A percentile compares a stretch with the other conserved stretches of the same genome.
Evolutionary conservation across 2,113 vertebrate genomes (phyloP).

Genomic region (Geococcyx californianus): DNA sequence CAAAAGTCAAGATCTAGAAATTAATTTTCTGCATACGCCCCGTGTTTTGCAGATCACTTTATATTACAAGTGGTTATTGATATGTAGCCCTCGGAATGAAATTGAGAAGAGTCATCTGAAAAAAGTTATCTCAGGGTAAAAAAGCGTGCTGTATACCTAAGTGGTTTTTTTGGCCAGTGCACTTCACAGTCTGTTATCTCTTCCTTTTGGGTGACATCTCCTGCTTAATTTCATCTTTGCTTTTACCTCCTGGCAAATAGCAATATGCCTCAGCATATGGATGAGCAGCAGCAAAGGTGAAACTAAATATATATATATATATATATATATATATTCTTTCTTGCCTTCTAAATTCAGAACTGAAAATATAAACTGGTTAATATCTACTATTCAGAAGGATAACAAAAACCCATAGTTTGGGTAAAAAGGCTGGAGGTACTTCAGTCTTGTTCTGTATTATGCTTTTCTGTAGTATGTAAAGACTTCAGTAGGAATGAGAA

Average conservation of each 20-base stretch:
- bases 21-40: background rate
- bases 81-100: background rate
- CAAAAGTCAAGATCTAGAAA: background rate
- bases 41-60: background rate
- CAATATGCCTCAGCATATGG: background rate
- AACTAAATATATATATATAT: background rate
- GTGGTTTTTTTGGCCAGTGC: background rate
- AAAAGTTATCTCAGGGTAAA: background rate
- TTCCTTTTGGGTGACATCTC: background rate
- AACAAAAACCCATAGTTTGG: background rate
- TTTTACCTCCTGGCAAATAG: conserved; percentile 1
- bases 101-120: background rate
- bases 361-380: background rate
- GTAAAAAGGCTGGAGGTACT: background rate
- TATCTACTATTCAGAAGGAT: background rate
- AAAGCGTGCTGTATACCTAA: background rate
- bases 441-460: background rate
- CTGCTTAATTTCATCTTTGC: background rate
- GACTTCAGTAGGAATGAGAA: background rate
- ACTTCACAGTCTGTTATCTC: background rate
- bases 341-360: background rate
- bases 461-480: background rate
- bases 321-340: background rate
- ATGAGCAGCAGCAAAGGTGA: background rate
- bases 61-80: background rate